Evolutionary conservation across 2,888 invertebrate genomes (phyloP).

Genomic region (Lepidonotus clava): DNA sequence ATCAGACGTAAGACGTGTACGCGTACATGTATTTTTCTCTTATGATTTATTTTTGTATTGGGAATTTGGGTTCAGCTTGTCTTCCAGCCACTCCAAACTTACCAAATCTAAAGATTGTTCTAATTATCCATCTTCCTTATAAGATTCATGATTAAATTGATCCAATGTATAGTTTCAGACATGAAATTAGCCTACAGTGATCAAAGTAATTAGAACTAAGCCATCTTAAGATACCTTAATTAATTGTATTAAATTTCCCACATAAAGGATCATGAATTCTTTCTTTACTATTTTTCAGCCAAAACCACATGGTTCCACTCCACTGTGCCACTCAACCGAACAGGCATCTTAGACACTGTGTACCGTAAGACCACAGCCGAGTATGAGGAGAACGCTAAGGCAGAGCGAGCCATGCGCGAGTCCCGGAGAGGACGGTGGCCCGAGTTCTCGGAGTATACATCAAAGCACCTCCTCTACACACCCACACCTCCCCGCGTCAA

Average conservation of each 20-base stretch:
- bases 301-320: conserved; percentile 78
- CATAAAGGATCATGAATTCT: neutral
- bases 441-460: conserved; percentile 77
- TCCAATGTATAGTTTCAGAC: too few species aligned
- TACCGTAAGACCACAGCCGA: conserved; percentile 74
- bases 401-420: conserved; percentile 63
- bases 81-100: too few species aligned
- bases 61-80: too few species aligned
- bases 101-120: too few species aligned
- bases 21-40: too few species aligned
- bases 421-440: conserved; percentile 71
- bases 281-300: conserved; percentile 66
- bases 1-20: too few species aligned
- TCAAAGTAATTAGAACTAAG: too few species aligned
- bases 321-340: conserved; percentile 73
- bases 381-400: conserved; percentile 68
- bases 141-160: too few species aligned
- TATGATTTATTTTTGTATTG: too few species aligned
- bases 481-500: conserved; percentile 32
- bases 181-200: too few species aligned
- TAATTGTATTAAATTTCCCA: neutral
- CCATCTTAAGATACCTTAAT: too few species aligned
- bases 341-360: conserved; percentile 72
- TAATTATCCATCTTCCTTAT: too few species aligned
- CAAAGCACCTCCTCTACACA: conserved; percentile 69